A percentile compares a stretch with the other conserved stretches of the same genome.
These are phyloP conservation scores for Steatocranus sp. DNA, from an alignment of 2,797 vertebrate species.

Conservation along the genomic window DNA sequence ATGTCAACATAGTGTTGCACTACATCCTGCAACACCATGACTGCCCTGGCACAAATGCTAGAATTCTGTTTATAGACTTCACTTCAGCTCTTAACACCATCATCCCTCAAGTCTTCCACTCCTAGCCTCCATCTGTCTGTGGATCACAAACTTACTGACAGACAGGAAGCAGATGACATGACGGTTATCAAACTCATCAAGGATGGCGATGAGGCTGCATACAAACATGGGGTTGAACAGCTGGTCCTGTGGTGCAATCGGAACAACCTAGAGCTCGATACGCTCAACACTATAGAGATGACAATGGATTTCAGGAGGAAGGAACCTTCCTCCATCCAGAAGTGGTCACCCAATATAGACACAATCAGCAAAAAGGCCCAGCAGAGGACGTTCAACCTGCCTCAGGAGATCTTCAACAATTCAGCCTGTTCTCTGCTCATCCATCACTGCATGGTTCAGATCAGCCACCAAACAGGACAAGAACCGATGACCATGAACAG, in stretches of 20 bases:
- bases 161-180: background rate
- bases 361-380: background rate
- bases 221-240: background rate
- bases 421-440: background rate
- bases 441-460: background rate
- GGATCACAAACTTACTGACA: background rate
- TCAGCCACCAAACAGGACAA: background rate
- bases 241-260: background rate
- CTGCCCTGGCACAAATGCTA: background rate
- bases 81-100: background rate
- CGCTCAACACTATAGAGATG: background rate
- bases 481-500: background rate
- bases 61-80: background rate
- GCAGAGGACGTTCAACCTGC: background rate
- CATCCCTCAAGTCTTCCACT: background rate
- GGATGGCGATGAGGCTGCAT: background rate
- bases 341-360: background rate
- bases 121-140: background rate
- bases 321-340: background rate
- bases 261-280: background rate
- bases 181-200: background rate
- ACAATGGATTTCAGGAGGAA: background rate
- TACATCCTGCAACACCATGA: background rate
- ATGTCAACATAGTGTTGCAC: background rate
- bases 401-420: background rate